Percentiles rank a stretch among this genome's conserved stretches.
Evolutionary conservation across 2,888 invertebrate species (phyloP).

Genomic region (Aleiodes testaceus): DNA sequence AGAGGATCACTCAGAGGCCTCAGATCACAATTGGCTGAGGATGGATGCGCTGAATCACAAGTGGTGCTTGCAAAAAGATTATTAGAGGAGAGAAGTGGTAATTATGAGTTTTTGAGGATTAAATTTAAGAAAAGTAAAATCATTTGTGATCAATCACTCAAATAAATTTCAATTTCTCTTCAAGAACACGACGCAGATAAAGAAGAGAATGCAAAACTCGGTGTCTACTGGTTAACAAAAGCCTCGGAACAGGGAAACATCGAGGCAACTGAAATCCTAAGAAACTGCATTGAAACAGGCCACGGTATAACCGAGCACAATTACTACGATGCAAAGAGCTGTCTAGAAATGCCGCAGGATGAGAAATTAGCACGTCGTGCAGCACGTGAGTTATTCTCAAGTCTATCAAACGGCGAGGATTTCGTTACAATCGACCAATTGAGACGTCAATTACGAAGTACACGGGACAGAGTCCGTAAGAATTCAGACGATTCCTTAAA

Average conservation of each 20-base stretch:
- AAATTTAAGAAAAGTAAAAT: constrained; percentile 3
- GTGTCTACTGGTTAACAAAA: constrained; percentile 93
- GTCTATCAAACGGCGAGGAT: constrained; percentile 89
- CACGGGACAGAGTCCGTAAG: not conserved
- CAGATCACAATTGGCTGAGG: constrained; percentile 85
- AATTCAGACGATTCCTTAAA: constrained; percentile 8
- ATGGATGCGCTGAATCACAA: constrained; percentile 92
- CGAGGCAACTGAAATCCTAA: constrained; percentile 87
- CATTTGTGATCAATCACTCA: no score
- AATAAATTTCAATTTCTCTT: not conserved
- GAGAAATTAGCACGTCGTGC: constrained; percentile 92
- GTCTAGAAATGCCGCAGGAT: constrained; percentile 87
- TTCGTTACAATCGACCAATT: constrained; percentile 90
- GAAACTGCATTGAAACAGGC: constrained; percentile 82
- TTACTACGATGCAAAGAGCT: constrained; percentile 83
- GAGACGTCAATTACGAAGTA: constrained; percentile 80
- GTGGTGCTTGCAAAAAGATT: constrained; percentile 89
- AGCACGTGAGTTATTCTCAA: constrained; percentile 90
- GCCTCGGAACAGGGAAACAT: constrained; percentile 94
- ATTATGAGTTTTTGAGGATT: constrained; percentile 51
- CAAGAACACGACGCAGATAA: constrained; percentile 80
- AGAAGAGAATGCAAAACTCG: constrained; percentile 85
- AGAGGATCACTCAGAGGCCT: constrained; percentile 79
- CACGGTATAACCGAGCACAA: constrained; percentile 84
- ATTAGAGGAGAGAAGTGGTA: constrained; percentile 86